phyloP scores from a whole-genome alignment of 1,140 invertebrate species.

The Papilio xuthus region DNA sequence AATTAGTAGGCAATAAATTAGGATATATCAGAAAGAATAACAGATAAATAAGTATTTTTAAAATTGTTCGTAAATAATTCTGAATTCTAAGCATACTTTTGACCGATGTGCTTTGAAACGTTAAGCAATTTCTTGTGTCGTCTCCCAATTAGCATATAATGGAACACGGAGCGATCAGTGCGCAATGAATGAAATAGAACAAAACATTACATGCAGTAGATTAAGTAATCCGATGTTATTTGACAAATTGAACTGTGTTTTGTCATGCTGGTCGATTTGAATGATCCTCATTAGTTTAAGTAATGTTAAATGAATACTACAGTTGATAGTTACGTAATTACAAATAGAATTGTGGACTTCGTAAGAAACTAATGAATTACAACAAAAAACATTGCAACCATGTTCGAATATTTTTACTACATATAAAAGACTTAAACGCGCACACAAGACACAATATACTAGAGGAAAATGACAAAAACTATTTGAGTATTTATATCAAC shows the following conservation, averaged over 20 bases:
- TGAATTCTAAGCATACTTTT: constrained; percentile 32
- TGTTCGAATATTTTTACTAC: background rate
- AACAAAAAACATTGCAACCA: background rate
- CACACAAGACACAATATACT: background rate
- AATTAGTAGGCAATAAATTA: background rate
- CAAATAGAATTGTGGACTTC: background rate
- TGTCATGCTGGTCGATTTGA: constrained; percentile 23
- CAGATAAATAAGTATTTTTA: constrained; percentile 2
- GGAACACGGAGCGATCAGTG: constrained; percentile 51
- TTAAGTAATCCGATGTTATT: constrained; percentile 62
- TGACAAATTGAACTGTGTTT: constrained; percentile 27
- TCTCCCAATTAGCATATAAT: constrained; percentile 77
- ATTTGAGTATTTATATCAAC: background rate
- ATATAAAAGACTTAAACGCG: background rate
- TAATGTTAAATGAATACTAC: constrained; percentile 14
- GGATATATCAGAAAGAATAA: background rate
- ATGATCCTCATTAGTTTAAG: constrained; percentile 32
- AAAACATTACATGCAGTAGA: constrained; percentile 57
- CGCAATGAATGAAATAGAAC: constrained; percentile 68
- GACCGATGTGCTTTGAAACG: constrained; percentile 49
- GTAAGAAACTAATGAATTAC: background rate
- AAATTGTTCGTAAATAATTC: constrained; percentile 13
- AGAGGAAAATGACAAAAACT: background rate
- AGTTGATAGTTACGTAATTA: background rate
- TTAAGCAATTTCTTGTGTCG: constrained; percentile 68